Percentiles rank a stretch among this genome's conserved stretches.
Evolutionary conservation across 1,140 invertebrate genomes (phyloP).

Genomic region (Brachystomella parvula): DNA sequence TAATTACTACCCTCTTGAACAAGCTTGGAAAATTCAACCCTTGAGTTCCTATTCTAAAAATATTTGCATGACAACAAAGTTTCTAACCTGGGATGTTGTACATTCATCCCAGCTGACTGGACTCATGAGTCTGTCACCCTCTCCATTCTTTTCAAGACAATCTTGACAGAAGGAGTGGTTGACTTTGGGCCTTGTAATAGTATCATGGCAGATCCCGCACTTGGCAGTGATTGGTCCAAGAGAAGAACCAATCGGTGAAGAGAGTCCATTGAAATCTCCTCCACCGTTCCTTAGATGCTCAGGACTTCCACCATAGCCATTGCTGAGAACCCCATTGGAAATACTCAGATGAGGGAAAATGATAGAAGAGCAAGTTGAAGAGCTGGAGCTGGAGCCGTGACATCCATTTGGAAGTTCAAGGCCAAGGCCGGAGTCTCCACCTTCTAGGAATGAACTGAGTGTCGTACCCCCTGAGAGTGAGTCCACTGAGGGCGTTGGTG

Average conservation of each 20-base stretch:
- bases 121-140: slow-evolving; percentile 70
- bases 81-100: slow-evolving; percentile 41
- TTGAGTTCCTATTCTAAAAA: slow-evolving; percentile 27
- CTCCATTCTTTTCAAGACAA: slow-evolving; percentile 65
- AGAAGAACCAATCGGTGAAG: slow-evolving; percentile 21
- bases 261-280: slow-evolving; percentile 24
- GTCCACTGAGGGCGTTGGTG: slow-evolving; percentile 80
- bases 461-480: slow-evolving; percentile 79
- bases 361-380: slow-evolving; percentile 50
- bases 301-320: slow-evolving; percentile 34
- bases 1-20: not conserved
- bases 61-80: slow-evolving; percentile 46
- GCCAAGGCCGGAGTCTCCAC: slow-evolving; percentile 32
- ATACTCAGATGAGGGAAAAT: slow-evolving; percentile 70
- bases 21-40: not conserved
- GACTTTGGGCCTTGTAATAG: slow-evolving; percentile 60
- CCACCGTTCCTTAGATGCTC: slow-evolving; percentile 41
- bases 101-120: slow-evolving; percentile 69
- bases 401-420: slow-evolving; percentile 33
- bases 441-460: slow-evolving; percentile 67
- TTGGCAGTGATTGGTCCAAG: slow-evolving; percentile 47
- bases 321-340: slow-evolving; percentile 29
- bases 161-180: slow-evolving; percentile 71
- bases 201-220: slow-evolving; percentile 74
- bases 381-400: slow-evolving; percentile 43